Conservation (phyloP, 2,888 invertebrate species). For the Drosophila cognata region DNA sequence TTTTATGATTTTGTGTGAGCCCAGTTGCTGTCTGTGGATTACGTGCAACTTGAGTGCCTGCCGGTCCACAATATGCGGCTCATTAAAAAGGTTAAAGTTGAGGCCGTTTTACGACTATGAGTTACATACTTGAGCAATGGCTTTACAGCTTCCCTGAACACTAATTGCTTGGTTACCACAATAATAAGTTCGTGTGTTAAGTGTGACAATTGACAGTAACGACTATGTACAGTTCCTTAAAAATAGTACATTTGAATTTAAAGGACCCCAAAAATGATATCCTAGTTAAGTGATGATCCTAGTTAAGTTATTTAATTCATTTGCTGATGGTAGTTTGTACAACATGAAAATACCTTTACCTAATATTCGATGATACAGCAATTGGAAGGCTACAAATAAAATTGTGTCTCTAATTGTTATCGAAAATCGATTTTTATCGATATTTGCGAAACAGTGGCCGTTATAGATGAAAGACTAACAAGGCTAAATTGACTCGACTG, state of each 20-base stretch:
- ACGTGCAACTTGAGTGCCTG: slow-evolving; percentile 22
- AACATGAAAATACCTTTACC: neutral
- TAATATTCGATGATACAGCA: neutral
- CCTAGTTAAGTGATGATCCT: no score
- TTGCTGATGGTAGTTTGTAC: neutral
- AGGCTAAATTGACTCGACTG: neutral
- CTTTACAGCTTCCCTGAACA: slow-evolving; percentile 34
- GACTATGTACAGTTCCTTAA: neutral
- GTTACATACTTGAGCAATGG: slow-evolving; percentile 29
- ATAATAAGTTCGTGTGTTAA: slow-evolving; percentile 13
- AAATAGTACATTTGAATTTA: neutral
- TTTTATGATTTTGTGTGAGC: slow-evolving; percentile 50
- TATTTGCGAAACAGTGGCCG: no score
- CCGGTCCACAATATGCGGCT: slow-evolving; percentile 41
- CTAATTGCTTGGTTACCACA: slow-evolving; percentile 60
- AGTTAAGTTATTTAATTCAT: neutral
- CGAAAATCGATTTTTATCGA: neutral
- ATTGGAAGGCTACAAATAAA: rapidly evolving
- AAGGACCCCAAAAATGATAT: neutral
- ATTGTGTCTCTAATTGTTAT: neutral
- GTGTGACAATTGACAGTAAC: neutral
- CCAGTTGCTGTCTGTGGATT: slow-evolving; percentile 18
- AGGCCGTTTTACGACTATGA: slow-evolving; percentile 60
- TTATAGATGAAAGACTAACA: no score
- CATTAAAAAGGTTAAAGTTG: slow-evolving; percentile 79